phyloP scores from a whole-genome alignment of 2,113 vertebrate species.

The Eupsittula cactorum region DNA sequence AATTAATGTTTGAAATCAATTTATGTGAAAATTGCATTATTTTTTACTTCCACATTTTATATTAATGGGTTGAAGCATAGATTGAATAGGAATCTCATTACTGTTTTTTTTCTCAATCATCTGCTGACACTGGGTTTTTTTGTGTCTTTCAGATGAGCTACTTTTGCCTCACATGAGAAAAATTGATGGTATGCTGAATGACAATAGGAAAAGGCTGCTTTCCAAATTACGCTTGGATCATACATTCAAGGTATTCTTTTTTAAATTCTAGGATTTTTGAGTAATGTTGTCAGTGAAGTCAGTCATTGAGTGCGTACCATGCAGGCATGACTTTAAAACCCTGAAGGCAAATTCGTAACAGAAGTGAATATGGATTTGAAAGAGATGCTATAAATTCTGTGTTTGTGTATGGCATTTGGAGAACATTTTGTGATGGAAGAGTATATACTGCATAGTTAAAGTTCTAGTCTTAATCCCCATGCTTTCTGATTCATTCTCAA shows the following conservation, averaged over 20 bases:
- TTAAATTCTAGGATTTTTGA: background rate
- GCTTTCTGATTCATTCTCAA: background rate
- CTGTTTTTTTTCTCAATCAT: background rate
- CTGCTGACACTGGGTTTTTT: background rate
- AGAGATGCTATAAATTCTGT: background rate
- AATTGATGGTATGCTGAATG: slow-evolving; percentile 94
- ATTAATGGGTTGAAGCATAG: background rate
- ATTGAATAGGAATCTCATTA: background rate
- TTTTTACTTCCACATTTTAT: background rate
- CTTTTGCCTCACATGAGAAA: slow-evolving; percentile 95
- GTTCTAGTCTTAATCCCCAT: background rate
- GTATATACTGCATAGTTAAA: background rate
- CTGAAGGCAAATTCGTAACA: background rate
- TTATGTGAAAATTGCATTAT: background rate
- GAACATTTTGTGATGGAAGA: background rate
- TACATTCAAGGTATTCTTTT: slow-evolving; percentile 86
- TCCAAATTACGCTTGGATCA: slow-evolving; percentile 90
- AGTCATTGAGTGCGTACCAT: background rate
- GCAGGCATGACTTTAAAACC: background rate
- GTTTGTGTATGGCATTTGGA: slow-evolving; percentile 10
- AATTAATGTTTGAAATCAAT: background rate
- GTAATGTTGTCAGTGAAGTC: background rate
- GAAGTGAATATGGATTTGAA: slow-evolving; percentile 24
- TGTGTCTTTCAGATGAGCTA: slow-evolving; percentile 85
- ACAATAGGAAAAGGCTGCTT: slow-evolving; percentile 92